These are phyloP conservation scores for Macrocentrus cingulum DNA, from an alignment of 1,140 invertebrate genomes.

Conservation along the genomic window DNA sequence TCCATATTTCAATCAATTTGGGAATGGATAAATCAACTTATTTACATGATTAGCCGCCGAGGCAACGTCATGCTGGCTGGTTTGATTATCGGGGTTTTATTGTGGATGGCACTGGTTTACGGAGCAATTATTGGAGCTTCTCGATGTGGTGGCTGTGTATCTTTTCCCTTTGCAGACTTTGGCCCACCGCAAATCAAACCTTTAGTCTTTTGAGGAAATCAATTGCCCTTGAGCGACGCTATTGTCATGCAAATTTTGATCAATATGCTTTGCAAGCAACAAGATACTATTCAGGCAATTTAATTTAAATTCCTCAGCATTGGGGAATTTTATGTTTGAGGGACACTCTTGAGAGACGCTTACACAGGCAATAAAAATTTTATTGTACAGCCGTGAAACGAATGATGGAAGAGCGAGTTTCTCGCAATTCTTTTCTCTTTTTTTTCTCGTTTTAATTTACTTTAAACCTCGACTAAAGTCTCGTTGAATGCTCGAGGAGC, in stretches of 20 bases:
- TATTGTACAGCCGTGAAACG: too few relatives aligned
- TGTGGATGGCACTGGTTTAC: slow-evolving; percentile 20
- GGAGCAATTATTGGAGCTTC: slow-evolving; percentile 25
- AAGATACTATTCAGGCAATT: slow-evolving; percentile 1
- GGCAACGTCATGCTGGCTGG: slow-evolving; percentile 9
- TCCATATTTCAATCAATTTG: not conserved
- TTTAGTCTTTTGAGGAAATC: slow-evolving; percentile 2
- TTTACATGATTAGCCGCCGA: not conserved
- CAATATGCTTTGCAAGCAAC: not conserved
- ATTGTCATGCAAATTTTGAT: slow-evolving; percentile 5
- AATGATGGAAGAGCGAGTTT: too few relatives aligned
- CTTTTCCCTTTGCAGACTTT: slow-evolving; percentile 18
- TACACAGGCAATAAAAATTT: too few relatives aligned
- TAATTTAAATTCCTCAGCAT: slow-evolving; percentile 8
- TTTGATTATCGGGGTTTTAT: slow-evolving; percentile 20
- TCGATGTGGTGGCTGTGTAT: slow-evolving; percentile 15
- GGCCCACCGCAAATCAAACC: not conserved
- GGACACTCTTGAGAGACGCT: too few relatives aligned
- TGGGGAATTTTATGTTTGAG: not conserved
- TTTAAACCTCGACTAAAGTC: not conserved
- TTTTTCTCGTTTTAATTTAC: not conserved
- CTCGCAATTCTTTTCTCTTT: too few relatives aligned
- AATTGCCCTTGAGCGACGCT: not conserved
- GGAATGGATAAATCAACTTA: slow-evolving; percentile 1
- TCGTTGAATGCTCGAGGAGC: slow-evolving; percentile 1